phyloP scores from a whole-genome alignment of 2,888 invertebrate genomes.

The Cheilosia vulpina region DNA sequence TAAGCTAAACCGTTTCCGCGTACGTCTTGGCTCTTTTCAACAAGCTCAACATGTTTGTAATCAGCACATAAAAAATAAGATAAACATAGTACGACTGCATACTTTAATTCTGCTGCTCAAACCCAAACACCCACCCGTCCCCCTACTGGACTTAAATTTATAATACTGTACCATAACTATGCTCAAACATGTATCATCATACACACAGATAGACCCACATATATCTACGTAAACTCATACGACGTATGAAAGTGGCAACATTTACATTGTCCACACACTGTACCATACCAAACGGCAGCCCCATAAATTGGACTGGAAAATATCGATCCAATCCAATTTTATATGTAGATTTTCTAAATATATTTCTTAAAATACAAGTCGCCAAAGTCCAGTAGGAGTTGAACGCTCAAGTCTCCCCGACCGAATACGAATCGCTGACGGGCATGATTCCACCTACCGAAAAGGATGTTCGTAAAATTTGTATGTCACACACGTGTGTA shows the following conservation, averaged over 20 bases:
- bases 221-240: slow-evolving; percentile 4
- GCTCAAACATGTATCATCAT: slow-evolving; percentile 44
- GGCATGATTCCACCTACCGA: slow-evolving; percentile 72
- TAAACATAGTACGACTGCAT: slow-evolving; percentile 24
- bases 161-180: slow-evolving; percentile 62
- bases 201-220: slow-evolving; percentile 9
- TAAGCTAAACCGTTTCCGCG: neutral
- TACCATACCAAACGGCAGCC: slow-evolving; percentile 36
- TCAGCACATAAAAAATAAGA: neutral
- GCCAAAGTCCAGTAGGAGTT: slow-evolving; percentile 74
- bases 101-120: slow-evolving; percentile 40
- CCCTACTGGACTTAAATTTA: slow-evolving; percentile 46
- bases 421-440: slow-evolving; percentile 71
- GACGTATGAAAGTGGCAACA: slow-evolving; percentile 41
- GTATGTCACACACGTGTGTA: slow-evolving; percentile 76
- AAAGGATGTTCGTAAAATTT: slow-evolving; percentile 75
- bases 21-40: neutral
- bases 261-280: slow-evolving; percentile 48
- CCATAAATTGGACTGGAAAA: slow-evolving; percentile 76
- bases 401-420: slow-evolving; percentile 57
- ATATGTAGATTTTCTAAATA: slow-evolving; percentile 79
- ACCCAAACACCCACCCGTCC: slow-evolving; percentile 10
- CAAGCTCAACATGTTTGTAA: too few species aligned
- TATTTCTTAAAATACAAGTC: slow-evolving; percentile 76
- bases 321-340: slow-evolving; percentile 79